These are phyloP conservation scores for Narcine bancroftii DNA, from an alignment of 2,113 vertebrate species.

Conservation along the genomic window DNA sequence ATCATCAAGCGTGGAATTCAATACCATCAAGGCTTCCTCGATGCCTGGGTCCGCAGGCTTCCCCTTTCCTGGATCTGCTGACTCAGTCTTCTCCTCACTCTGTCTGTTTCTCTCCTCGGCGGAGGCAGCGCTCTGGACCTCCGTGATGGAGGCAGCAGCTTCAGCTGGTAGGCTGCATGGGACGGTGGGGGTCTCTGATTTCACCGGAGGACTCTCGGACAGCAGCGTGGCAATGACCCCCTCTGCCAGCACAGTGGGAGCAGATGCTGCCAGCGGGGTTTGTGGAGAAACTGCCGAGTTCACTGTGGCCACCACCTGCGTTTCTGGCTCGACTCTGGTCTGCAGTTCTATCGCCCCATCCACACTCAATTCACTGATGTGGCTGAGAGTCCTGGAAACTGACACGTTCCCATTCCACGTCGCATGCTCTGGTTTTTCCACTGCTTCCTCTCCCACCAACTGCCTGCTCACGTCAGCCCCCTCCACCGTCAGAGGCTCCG, in stretches of 20 bases:
- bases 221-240: background rate
- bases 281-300: background rate
- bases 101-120: background rate
- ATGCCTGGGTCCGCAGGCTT: constrained; percentile 57
- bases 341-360: constrained; percentile 65
- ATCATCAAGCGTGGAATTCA: constrained; percentile 79
- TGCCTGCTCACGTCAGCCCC: constrained; percentile 41
- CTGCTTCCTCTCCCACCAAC: constrained; percentile 43
- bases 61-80: constrained; percentile 34
- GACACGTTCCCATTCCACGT: constrained; percentile 60
- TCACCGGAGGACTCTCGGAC: background rate
- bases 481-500: constrained; percentile 45
- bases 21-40: constrained; percentile 66
- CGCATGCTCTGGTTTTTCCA: constrained; percentile 47
- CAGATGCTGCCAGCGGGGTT: background rate
- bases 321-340: constrained; percentile 60
- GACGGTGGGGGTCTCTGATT: background rate
- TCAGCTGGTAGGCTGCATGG: background rate
- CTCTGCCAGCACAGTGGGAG: background rate
- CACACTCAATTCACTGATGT: constrained; percentile 82
- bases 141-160: background rate
- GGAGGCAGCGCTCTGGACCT: background rate
- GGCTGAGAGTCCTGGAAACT: constrained; percentile 81
- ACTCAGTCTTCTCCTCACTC: constrained; percentile 7
- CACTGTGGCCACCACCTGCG: constrained; percentile 39